Evolutionary conservation across 2,797 vertebrate species (phyloP), one percentile per base, ranked within the genome.

Genomic region (Chloroceryle amazona): DNA sequence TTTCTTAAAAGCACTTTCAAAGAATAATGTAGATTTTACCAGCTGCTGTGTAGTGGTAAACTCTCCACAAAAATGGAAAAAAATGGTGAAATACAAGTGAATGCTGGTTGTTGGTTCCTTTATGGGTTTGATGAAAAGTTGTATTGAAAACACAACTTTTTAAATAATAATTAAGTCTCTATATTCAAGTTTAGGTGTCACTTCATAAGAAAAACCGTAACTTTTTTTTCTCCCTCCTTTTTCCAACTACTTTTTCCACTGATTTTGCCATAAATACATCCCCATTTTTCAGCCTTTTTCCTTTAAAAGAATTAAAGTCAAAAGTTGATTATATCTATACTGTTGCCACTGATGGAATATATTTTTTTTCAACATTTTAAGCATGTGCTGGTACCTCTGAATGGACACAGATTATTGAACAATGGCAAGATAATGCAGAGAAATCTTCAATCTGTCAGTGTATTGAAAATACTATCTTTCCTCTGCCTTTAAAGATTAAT

Each of bases 401-500:
- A 85, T 92, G 73, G 47, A 85, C 28, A 62, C 28, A 82, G n/a
- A 61, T 89, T 93, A 66, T 52, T 89, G 68, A 91, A 86, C 86
- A 86, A 79, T 68, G 81, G 51, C 75, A 74, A 74, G 73, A 78
- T 95, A 73, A 70, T 92, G 33, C 71, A 75, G 52, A 75, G 58
- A 76, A 87, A 82, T 90, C 39, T 83, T 81, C 19, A 41, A 0
- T 92, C 39, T 92, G 39, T 86, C 57, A 23, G 58, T 66, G 23
- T 82, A 47, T 88, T 81, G 26, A 87, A 94, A 91, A 80, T 67
- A 20, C 4, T 72, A 15, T 9, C 47, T 74, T 84, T 86, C 20
- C 95, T 85, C 55, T 96, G 26, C 33, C 86, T 89, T 93, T 81
- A 92, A 81, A 87, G 71, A 70, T 65, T 19, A 95, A 91, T 92